Evolutionary conservation across 2,888 invertebrate species (phyloP).

Genomic region (Campaea margaritaria): DNA sequence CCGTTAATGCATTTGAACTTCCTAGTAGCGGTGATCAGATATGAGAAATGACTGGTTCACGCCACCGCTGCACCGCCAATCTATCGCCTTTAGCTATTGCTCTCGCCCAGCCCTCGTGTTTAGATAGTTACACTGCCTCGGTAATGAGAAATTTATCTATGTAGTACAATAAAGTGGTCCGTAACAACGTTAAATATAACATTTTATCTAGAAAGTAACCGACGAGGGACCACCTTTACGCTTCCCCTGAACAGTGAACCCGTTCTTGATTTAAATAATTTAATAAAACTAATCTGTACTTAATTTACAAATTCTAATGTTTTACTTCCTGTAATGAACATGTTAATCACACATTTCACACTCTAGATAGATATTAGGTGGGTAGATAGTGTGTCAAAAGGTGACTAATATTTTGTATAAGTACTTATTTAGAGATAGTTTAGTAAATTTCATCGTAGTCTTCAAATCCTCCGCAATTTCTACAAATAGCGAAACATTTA

Average conservation of each 20-base stretch:
- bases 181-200: constrained; percentile 38
- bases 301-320: background rate
- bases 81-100: constrained; percentile 41
- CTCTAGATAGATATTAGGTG: background rate
- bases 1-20: constrained; percentile 27
- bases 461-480: background rate
- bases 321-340: background rate
- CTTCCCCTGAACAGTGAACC: constrained; percentile 18
- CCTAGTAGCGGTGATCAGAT: constrained; percentile 41
- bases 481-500: constrained; percentile 1
- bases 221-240: constrained; percentile 19
- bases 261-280: constrained; percentile 31
- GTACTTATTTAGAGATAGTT: background rate
- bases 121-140: constrained; percentile 30
- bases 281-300: no score
- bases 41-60: constrained; percentile 39
- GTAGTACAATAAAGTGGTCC: constrained; percentile 54
- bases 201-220: constrained; percentile 43
- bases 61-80: constrained; percentile 36
- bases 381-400: background rate
- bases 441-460: background rate
- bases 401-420: background rate
- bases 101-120: constrained; percentile 35
- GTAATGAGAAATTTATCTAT: constrained; percentile 66
- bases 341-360: background rate